Evolutionary conservation across 2,113 vertebrate species (phyloP).

Genomic region (Gnathonemus echidnorhynchus): DNA sequence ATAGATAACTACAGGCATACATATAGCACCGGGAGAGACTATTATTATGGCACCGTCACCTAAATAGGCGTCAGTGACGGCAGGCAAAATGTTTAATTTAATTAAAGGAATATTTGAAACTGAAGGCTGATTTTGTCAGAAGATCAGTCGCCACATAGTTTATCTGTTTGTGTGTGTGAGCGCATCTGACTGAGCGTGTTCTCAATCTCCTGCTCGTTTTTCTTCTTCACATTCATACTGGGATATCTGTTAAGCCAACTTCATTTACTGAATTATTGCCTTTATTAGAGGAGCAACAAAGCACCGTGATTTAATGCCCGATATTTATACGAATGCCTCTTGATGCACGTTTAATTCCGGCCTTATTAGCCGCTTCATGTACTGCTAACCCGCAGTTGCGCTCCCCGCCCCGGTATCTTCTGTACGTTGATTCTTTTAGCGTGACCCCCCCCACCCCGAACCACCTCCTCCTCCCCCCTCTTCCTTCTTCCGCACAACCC

Average conservation of each 20-base stretch:
- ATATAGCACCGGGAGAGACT: neutral
- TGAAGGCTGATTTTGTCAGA: slow-evolving; percentile 1
- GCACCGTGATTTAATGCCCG: neutral
- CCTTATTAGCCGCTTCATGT: neutral
- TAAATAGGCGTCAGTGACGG: slow-evolving; percentile 9
- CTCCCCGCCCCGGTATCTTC: slow-evolving; percentile 42
- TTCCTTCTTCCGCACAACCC: slow-evolving; percentile 16
- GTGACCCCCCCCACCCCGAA: neutral
- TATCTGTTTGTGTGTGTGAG: slow-evolving; percentile 12
- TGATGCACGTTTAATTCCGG: neutral
- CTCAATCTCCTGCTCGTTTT: slow-evolving; percentile 22
- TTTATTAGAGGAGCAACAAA: neutral
- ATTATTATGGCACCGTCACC: slow-evolving; percentile 9
- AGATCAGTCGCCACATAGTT: slow-evolving; percentile 23
- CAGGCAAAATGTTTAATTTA: neutral
- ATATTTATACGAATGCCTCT: neutral
- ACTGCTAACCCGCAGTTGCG: slow-evolving; percentile 20
- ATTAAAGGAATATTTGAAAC: neutral
- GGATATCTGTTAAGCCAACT: neutral
- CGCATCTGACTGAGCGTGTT: neutral
- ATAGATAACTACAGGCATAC: slow-evolving; percentile 18
- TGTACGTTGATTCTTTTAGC: slow-evolving; percentile 20
- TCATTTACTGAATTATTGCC: neutral
- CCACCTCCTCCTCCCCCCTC: neutral
- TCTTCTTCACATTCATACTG: slow-evolving; percentile 8